Evolutionary conservation across 2,888 invertebrate genomes (phyloP).

Genomic region (Cabera pusaria): DNA sequence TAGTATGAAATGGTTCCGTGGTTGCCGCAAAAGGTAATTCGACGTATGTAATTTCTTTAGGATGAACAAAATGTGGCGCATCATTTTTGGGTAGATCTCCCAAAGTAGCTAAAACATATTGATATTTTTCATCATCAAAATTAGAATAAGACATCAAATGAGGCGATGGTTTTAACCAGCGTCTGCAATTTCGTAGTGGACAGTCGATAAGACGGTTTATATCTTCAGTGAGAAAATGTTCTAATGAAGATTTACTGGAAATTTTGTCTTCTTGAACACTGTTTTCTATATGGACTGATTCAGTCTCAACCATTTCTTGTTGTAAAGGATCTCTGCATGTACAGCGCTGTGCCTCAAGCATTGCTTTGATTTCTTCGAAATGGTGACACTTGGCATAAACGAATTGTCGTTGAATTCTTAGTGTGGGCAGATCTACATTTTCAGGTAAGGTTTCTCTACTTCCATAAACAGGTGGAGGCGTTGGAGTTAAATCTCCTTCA

Average conservation of each 20-base stretch:
- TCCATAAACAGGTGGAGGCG: constrained; percentile 50
- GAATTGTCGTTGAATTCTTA: constrained; percentile 59
- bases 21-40: constrained; percentile 60
- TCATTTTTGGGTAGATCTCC: constrained; percentile 30
- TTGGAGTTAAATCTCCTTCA: constrained; percentile 54
- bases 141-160: constrained; percentile 55
- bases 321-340: constrained; percentile 44
- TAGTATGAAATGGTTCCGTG: constrained; percentile 48
- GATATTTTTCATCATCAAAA: constrained; percentile 64
- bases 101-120: constrained; percentile 53
- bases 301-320: constrained; percentile 11
- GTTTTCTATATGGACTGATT: constrained; percentile 3
- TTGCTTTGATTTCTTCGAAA: constrained; percentile 58
- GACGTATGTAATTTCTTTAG: constrained; percentile 43
- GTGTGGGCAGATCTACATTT: constrained; percentile 57
- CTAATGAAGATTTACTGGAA: constrained; percentile 48
- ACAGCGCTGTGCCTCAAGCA: constrained; percentile 57
- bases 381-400: constrained; percentile 70
- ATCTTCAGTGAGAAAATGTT: constrained; percentile 53
- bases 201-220: constrained; percentile 48
- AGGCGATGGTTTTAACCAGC: constrained; percentile 45
- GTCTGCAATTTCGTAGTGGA: constrained; percentile 48
- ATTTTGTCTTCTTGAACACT: too few relatives aligned
- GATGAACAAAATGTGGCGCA: constrained; percentile 42
- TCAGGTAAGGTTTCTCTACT: constrained; percentile 65